Conservation (phyloP, 2,888 invertebrate genomes). For the Lasioglossum vierecki region DNA sequence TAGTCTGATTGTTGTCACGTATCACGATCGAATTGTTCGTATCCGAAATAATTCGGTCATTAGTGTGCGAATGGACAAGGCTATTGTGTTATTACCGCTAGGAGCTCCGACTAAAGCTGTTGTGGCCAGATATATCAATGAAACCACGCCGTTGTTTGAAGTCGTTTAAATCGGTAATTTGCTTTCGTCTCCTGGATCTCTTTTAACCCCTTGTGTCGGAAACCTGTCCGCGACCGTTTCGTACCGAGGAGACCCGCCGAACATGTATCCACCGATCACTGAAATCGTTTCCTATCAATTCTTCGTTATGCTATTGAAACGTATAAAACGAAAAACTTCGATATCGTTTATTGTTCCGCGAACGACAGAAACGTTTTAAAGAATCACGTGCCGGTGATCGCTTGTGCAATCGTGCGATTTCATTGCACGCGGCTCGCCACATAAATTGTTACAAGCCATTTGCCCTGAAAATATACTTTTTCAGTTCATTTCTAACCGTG, state of each 20-base stretch:
- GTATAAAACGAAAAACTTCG: not conserved
- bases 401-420: not conserved
- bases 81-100: conserved; percentile 26
- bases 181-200: not conserved
- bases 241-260: not conserved
- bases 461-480: not conserved
- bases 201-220: not conserved
- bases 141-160: conserved; percentile 50
- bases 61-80: conserved; percentile 27
- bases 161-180: conserved; percentile 52
- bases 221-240: not conserved
- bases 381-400: not conserved
- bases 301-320: not conserved
- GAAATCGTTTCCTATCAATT: not conserved
- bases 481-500: not conserved
- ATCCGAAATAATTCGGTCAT: conserved; percentile 22
- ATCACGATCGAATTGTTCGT: conserved; percentile 21
- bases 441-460: not conserved
- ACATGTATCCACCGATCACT: not conserved
- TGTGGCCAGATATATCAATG: conserved; percentile 39
- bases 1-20: conserved; percentile 23
- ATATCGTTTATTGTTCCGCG: not conserved
- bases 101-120: conserved; percentile 30
- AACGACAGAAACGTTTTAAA: not conserved
- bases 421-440: not conserved